phyloP scores from a whole-genome alignment of 2,113 vertebrate species.

The Hemiprocne comata region DNA sequence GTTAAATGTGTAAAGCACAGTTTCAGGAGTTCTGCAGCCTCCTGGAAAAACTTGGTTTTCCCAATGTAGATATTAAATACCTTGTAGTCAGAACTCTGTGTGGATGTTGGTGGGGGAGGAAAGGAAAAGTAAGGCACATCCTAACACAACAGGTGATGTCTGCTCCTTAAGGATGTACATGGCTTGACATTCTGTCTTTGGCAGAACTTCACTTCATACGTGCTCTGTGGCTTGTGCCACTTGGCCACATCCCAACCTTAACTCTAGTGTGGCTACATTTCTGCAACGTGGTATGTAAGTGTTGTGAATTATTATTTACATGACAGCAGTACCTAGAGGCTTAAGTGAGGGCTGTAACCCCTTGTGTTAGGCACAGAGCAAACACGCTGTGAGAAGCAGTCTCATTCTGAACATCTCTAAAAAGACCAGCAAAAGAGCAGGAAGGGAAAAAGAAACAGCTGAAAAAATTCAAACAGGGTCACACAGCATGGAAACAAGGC shows the following conservation, averaged over 20 bases:
- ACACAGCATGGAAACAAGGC: fast-evolving
- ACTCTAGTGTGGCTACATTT: not conserved
- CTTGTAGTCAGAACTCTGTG: not conserved
- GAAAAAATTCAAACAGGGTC: not conserved
- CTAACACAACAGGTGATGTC: not conserved
- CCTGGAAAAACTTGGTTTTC: not conserved
- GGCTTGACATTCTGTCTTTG: not conserved
- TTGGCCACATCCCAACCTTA: not conserved
- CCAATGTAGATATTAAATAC: not conserved
- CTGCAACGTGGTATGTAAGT: not conserved
- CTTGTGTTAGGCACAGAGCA: not conserved
- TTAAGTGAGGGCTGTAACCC: not conserved
- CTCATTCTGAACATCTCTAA: not conserved
- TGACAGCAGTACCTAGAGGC: not conserved
- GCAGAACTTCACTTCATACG: not conserved
- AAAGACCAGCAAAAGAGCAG: not conserved
- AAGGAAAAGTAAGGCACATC: not conserved
- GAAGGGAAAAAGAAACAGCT: not conserved
- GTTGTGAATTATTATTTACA: not conserved
- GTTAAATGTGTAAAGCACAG: not conserved
- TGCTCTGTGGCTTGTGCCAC: constrained; percentile 25
- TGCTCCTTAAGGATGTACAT: not conserved
- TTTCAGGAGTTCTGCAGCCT: not conserved
- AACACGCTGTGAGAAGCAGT: not conserved
- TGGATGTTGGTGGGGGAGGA: not conserved